These are phyloP conservation scores for Pogonognathellus flavescens DNA, from an alignment of 1,140 invertebrate species.

Conservation along the genomic window DNA sequence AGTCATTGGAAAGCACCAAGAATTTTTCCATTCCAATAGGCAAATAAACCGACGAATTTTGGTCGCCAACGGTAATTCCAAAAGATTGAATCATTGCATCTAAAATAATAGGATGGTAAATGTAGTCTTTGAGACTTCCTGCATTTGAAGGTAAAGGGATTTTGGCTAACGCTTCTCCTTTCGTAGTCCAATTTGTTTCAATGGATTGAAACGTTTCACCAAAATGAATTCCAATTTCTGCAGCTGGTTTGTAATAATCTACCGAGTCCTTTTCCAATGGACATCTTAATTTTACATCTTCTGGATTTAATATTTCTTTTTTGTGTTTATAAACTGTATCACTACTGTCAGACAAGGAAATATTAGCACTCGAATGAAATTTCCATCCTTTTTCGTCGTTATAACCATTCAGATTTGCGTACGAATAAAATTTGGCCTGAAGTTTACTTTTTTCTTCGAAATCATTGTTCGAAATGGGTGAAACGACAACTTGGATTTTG, in stretches of 20 bases:
- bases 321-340: not conserved
- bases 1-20: not conserved
- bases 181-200: not conserved
- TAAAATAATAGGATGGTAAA: conserved; percentile 43
- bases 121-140: not conserved
- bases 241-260: not conserved
- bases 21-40: not conserved
- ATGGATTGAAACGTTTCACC: not conserved
- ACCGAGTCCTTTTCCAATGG: not conserved
- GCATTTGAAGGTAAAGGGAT: not conserved
- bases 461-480: not conserved
- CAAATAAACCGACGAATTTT: not conserved
- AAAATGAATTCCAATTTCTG: conserved; percentile 17
- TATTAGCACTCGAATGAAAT: not conserved
- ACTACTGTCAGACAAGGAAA: not conserved
- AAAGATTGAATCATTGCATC: conserved; percentile 41
- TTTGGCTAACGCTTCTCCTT: not conserved
- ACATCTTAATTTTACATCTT: not conserved
- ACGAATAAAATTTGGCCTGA: not conserved
- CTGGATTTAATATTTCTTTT: not conserved
- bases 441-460: not conserved
- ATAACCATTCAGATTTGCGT: not conserved
- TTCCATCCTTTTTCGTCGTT: conserved; percentile 4
- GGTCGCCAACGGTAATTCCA: not conserved
- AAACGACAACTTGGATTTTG: conserved; percentile 4